Evolutionary conservation across 2,888 invertebrate genomes (phyloP), one percentile per base, ranked within the genome.

Genomic region (Belgica antarctica): DNA sequence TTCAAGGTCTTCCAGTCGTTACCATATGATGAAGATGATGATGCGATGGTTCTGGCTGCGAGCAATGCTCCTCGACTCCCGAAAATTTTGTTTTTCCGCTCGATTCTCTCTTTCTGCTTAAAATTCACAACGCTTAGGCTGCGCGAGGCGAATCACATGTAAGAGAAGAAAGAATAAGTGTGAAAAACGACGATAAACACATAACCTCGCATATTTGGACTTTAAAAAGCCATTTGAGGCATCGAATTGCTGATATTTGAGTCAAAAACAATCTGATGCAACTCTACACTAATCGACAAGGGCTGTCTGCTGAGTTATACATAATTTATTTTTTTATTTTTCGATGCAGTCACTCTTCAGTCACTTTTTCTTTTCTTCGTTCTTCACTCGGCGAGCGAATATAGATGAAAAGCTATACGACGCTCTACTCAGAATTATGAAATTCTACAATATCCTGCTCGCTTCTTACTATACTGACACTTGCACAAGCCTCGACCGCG

Each of bases 361-460:
- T 52, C 12, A n/a, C 27, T 59, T 27, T 59, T 59, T 27, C 27
- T 59, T 12, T 5, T 25, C 15, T 59, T 52, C 5, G n/a, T n/a
- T 7, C 46, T 46, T 15, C 15, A 46, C 8, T 46, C 46, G 5
- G 8, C 27, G 12, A 52, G 24, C 22, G 22, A 22, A 24, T 59
- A 27, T 19, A 52, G 52, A 41, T 41, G 17, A 52, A 52, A 52
- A 52, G 17, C 27, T 59, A 27, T 24, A 59, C 12, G 59, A 59
- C 59, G 59, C 59, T 59, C 59, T 27, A 34, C 24, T 22, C 34
- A 68, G 68, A 68, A 68, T 68, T 68, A 34, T 34, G 34, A 34
- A 68, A 68, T 68, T 68, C 46, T 31, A 68, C n/a, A 68, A 28
- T 57, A 10, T 65, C 15, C 27, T 27, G 12, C 25, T n/a, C n/a